A percentile compares a stretch with the other conserved stretches of the same genome.
Conservation (phyloP, 2,888 invertebrate genomes). For the Elegia similella region DNA sequence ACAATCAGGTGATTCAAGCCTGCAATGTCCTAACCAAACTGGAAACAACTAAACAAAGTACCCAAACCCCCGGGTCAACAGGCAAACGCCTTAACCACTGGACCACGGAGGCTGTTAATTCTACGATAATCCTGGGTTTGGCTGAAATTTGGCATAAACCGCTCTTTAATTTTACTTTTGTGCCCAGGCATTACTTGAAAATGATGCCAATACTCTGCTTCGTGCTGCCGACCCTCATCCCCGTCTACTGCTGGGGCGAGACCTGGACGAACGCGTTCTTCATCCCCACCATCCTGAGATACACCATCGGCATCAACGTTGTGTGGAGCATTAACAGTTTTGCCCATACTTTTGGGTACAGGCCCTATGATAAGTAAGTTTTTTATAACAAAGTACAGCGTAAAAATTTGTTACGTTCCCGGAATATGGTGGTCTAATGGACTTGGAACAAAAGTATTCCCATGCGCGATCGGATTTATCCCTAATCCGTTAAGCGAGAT, state of each 20-base stretch:
- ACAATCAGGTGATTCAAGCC: too few species aligned
- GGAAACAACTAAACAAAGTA: too few species aligned
- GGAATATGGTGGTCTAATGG: too few species aligned
- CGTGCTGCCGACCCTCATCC: slow-evolving; percentile 89
- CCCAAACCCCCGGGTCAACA: too few species aligned
- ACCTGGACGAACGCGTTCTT: slow-evolving; percentile 87
- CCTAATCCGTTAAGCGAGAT: too few species aligned
- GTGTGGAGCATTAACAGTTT: slow-evolving; percentile 97
- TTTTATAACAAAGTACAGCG: not conserved
- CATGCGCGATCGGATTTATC: too few species aligned
- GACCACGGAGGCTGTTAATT: too few species aligned
- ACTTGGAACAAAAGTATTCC: too few species aligned
- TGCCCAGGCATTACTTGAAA: slow-evolving; percentile 84
- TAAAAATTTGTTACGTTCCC: not conserved
- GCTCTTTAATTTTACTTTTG: not conserved
- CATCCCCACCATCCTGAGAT: slow-evolving; percentile 87
- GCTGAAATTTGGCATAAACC: too few species aligned
- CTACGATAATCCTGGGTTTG: too few species aligned
- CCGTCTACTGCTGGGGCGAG: slow-evolving; percentile 90
- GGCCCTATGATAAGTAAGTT: slow-evolving; percentile 92
- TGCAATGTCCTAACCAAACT: too few species aligned
- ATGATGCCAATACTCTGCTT: slow-evolving; percentile 91
- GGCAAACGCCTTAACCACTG: too few species aligned
- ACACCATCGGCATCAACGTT: slow-evolving; percentile 88
- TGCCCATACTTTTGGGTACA: slow-evolving; percentile 94